Base-by-base conservation (phyloP, 2,888 invertebrate species). In the Leptinotarsa rubiginosa region DNA sequence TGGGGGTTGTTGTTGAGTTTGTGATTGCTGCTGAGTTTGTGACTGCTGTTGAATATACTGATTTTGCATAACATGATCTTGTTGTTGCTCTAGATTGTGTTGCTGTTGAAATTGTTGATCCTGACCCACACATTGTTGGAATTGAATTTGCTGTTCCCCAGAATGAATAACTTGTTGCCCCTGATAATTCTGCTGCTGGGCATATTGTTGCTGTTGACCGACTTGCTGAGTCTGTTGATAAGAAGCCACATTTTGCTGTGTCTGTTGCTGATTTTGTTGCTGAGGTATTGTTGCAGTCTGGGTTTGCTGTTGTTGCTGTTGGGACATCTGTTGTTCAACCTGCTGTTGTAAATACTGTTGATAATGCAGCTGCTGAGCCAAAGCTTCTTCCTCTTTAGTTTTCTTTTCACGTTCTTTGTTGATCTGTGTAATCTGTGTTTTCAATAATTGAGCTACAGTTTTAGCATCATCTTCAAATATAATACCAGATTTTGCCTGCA, bases 381-480 rank as follows among this genome's bases (percentile, higher is more conserved):
- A 84, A 2, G 87, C 85, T 81, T 88, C 87, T 71, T 88, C 87
- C 72, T 88, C 87, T 77, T 88, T 88, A 59, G 85, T 86, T 69
- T 87, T 86, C 75, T 90, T 91, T 75, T 91, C 91, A 88, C 92
- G 80, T 89, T 77, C 92, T 90, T 88, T 92, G 85, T 87, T 90
- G 15, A 96, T 90, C 81, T 93, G 92, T 80, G 92, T 91, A 72
- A 97, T 93, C 87, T 98, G 97, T 41, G 96, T 96, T 87, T 96
- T 95, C 78, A 99, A 91, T 87, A 98, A 92, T 85, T 97, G 96
- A 76, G 94, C 94, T 15, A 98, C 97, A 75, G 95, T 94, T 83
- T 96, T 92, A 0, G 96, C 94, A 87, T 99, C 99, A 86, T 98
- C 98, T 85, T 98, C 98, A 85, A 96, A 95, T 84, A 98, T 96